Evolutionary conservation across 1,140 invertebrate genomes (phyloP).

Genomic region (Procambarus clarkii): DNA sequence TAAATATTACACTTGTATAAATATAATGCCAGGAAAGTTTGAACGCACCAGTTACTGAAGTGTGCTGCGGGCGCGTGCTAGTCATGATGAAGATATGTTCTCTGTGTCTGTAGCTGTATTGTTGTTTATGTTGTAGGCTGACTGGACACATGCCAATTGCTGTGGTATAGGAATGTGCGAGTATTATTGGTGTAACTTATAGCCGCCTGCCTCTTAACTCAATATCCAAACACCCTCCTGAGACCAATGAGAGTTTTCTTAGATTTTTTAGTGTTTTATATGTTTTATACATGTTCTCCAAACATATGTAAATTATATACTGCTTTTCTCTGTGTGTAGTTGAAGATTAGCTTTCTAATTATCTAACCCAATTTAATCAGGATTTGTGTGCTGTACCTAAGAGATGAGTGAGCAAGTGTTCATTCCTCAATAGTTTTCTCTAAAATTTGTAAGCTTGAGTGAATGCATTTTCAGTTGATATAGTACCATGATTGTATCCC

Average conservation of each 20-base stretch:
- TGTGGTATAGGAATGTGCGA: neutral
- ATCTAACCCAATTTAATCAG: neutral
- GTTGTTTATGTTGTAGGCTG: conserved; percentile 42
- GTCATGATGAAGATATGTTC: conserved; percentile 53
- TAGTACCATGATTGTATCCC: no score
- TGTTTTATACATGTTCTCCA: conserved; percentile 15
- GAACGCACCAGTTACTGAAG: conserved; percentile 19
- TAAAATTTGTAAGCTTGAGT: neutral
- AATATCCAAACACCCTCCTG: neutral
- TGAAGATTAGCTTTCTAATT: neutral
- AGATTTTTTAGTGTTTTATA: conserved; percentile 22
- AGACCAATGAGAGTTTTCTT: conserved; percentile 8
- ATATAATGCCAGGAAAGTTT: neutral
- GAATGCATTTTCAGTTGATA: neutral
- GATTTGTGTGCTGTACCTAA: neutral
- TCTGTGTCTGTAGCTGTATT: conserved; percentile 26
- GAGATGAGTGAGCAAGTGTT: neutral
- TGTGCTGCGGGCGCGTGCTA: conserved; percentile 48
- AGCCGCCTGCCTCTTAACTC: conserved; percentile 32
- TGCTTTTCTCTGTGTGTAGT: conserved; percentile 16
- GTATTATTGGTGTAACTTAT: conserved; percentile 17
- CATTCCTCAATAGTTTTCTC: neutral
- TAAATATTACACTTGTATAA: neutral
- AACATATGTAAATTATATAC: conserved; percentile 8
- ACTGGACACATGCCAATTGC: conserved; percentile 41